phyloP scores from a whole-genome alignment of 37 sponge, comb jelly and placozoan genomes.

The Crambe crambe region DNA sequence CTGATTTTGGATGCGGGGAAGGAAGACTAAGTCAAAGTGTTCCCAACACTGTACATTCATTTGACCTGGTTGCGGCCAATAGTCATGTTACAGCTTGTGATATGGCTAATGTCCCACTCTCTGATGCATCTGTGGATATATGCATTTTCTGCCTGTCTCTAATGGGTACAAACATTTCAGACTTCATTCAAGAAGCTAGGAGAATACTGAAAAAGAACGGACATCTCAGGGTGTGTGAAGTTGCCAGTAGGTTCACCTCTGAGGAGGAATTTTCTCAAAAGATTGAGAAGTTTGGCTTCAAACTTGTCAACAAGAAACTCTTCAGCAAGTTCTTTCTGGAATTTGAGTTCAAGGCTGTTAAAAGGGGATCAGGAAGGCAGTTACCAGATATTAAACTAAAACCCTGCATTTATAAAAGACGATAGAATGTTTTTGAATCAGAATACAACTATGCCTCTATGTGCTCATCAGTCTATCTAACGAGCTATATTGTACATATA shows the following conservation, averaged over 20 bases:
- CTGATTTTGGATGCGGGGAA: slow-evolving; percentile 98
- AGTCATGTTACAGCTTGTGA: slow-evolving; percentile 85
- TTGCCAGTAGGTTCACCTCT: slow-evolving; percentile 73
- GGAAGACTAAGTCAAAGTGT: slow-evolving; percentile 80
- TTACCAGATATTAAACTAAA: slow-evolving; percentile 70
- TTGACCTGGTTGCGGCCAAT: slow-evolving; percentile 88
- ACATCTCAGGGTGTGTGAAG: slow-evolving; percentile 79
- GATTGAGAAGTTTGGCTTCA: slow-evolving; percentile 74
- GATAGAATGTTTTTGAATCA: slow-evolving; percentile 32
- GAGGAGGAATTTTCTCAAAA: slow-evolving; percentile 58
- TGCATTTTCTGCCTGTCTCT: slow-evolving; percentile 93
- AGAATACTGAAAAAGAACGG: slow-evolving; percentile 75
- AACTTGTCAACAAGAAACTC: slow-evolving; percentile 31
- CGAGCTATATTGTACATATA: neutral
- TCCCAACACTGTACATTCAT: slow-evolving; percentile 78
- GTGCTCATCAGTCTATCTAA: neutral
- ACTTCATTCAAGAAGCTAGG: slow-evolving; percentile 87
- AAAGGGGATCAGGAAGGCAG: slow-evolving; percentile 2
- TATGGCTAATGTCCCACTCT: slow-evolving; percentile 86
- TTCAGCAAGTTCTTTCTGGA: slow-evolving; percentile 77
- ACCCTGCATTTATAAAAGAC: slow-evolving; percentile 91
- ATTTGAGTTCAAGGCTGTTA: slow-evolving; percentile 58
- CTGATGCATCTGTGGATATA: slow-evolving; percentile 68
- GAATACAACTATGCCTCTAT: neutral
- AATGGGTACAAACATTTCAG: slow-evolving; percentile 93